phyloP scores from a whole-genome alignment of 2,797 vertebrate genomes.

The Sebastes steindachneri region DNA sequence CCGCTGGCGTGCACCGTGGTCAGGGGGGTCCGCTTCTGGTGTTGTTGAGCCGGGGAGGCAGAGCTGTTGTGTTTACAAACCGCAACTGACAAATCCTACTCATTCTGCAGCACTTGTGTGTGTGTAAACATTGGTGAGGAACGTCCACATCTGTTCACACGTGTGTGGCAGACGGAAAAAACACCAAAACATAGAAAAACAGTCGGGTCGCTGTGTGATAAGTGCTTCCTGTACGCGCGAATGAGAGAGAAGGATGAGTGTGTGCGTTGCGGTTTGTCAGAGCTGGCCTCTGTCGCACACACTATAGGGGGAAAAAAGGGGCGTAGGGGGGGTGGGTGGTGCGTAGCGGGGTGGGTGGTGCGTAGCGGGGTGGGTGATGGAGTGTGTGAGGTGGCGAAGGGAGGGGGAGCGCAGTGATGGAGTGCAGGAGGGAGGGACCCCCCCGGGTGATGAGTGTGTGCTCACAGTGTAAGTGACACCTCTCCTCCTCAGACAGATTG shows the following conservation, averaged over 20 bases:
- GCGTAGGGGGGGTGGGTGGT: not conserved
- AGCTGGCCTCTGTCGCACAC: slow-evolving; percentile 25
- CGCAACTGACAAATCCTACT: not conserved
- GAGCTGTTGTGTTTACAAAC: not conserved
- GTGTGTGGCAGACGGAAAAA: not conserved
- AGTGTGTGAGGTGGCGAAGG: slow-evolving; percentile 46
- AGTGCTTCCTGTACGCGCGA: slow-evolving; percentile 40
- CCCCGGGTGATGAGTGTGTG: slow-evolving; percentile 85
- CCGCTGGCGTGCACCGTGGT: accelerated
- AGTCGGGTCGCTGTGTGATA: slow-evolving; percentile 24
- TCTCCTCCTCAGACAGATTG: slow-evolving; percentile 85
- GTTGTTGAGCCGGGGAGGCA: accelerated
- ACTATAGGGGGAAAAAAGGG: slow-evolving; percentile 7
- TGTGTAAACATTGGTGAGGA: not conserved
- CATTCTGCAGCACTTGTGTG: not conserved
- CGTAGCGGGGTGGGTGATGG: slow-evolving; percentile 55
- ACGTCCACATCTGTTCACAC: not conserved
- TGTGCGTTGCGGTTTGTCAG: slow-evolving; percentile 54
- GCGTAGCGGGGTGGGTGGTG: not conserved
- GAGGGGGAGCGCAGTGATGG: slow-evolving; percentile 48
- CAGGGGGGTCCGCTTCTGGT: too few species aligned
- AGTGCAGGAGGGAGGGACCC: slow-evolving; percentile 40
- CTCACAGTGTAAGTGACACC: slow-evolving; percentile 83
- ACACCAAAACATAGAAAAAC: not conserved
- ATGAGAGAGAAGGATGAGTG: slow-evolving; percentile 49